phyloP scores from a whole-genome alignment of 1,140 invertebrate genomes.

The Trichoplusia ni region DNA sequence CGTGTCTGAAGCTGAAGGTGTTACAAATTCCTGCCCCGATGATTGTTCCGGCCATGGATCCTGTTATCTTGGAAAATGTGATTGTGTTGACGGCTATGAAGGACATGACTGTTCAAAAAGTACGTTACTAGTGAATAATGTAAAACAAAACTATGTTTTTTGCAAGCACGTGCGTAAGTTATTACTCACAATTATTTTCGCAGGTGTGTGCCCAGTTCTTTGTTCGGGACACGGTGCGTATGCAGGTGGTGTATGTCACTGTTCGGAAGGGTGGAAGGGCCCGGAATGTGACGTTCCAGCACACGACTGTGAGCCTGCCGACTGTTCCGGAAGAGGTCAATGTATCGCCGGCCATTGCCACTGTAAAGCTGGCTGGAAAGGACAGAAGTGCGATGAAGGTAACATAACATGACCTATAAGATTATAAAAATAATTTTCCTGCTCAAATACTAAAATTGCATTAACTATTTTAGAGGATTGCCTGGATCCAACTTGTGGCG shows the following conservation, averaged over 20 bases:
- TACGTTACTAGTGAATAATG: conserved; percentile 81
- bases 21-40: conserved; percentile 94
- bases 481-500: conserved; percentile 92
- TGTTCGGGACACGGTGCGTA: conserved; percentile 98
- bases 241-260: conserved; percentile 96
- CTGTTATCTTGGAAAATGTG: conserved; percentile 96
- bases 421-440: neutral
- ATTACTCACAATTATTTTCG: conserved; percentile 62
- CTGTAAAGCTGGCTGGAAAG: conserved; percentile 95
- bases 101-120: conserved; percentile 96
- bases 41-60: conserved; percentile 97
- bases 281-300: conserved; percentile 96
- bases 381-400: conserved; percentile 92
- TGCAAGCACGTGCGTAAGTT: neutral
- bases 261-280: conserved; percentile 98
- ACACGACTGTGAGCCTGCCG: conserved; percentile 94
- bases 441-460: neutral
- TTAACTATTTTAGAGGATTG: conserved; percentile 86
- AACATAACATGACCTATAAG: conserved; percentile 50
- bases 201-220: conserved; percentile 96
- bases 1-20: conserved; percentile 91
- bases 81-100: conserved; percentile 97
- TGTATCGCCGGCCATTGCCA: conserved; percentile 94
- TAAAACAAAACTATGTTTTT: neutral
- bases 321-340: conserved; percentile 95